Percentiles rank a stretch among this genome's conserved stretches.
These are phyloP conservation scores for Rhinichthys klamathensis DNA, from an alignment of 2,113 vertebrate species.

Conservation along the genomic window DNA sequence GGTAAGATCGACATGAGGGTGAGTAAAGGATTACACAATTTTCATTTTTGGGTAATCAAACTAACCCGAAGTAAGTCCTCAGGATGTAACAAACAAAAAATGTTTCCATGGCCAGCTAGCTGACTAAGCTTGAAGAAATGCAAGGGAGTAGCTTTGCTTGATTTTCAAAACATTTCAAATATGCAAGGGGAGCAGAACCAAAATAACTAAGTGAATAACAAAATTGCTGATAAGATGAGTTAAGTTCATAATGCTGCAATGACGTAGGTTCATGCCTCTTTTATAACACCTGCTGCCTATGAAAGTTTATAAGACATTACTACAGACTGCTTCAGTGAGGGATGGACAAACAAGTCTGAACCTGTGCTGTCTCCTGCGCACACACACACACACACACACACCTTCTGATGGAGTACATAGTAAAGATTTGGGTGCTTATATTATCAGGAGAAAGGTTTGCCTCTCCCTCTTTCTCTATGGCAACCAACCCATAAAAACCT, in stretches of 20 bases:
- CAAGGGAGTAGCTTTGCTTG: conserved; percentile 24
- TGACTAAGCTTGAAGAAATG: background rate
- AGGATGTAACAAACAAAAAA: background rate
- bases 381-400: background rate
- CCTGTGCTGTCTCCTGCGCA: conserved; percentile 11
- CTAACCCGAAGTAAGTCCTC: background rate
- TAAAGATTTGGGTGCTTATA: conserved; percentile 47
- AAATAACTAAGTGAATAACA: conserved; percentile 1
- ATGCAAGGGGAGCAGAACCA: conserved; percentile 1
- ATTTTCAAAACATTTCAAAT: conserved; percentile 33
- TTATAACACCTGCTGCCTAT: conserved; percentile 12
- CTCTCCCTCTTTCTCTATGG: conserved; percentile 50
- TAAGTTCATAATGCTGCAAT: conserved; percentile 2
- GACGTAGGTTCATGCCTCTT: background rate
- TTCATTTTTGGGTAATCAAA: no score
- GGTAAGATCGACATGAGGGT: no score
- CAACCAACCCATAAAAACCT: conserved; percentile 56
- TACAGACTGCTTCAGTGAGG: background rate
- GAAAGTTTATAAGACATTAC: background rate
- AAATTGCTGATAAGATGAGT: conserved; percentile 6
- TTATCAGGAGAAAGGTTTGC: conserved; percentile 39
- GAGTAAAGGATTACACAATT: no score
- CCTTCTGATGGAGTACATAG: conserved; percentile 31
- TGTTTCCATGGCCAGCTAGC: background rate
- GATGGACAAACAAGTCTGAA: conserved; percentile 19